phyloP scores from a whole-genome alignment of 92 coral and sea anemone genomes.

The Porites rus region DNA sequence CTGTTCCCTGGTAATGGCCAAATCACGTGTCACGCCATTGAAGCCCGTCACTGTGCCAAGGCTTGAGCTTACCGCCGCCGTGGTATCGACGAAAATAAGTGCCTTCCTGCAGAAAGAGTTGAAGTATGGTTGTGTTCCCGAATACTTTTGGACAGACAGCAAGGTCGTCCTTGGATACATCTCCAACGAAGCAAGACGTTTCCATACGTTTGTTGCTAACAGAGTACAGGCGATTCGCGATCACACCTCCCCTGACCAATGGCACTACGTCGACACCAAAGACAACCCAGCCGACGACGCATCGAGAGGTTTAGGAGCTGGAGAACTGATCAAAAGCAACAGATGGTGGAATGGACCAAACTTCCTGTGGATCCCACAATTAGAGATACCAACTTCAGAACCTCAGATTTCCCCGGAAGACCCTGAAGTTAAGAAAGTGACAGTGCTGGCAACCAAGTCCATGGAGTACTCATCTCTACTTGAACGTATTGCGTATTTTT shows the following conservation, averaged over 20 bases:
- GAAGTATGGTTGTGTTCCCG: not conserved
- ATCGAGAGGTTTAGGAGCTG: not conserved
- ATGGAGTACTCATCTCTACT: not conserved
- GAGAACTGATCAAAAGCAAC: not conserved
- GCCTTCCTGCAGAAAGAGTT: conserved; percentile 13
- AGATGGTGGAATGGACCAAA: conserved; percentile 22
- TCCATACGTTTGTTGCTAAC: conserved; percentile 15
- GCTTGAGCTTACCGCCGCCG: not conserved
- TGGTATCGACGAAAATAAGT: not conserved
- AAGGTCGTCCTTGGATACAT: not conserved
- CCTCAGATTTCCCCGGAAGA: not conserved
- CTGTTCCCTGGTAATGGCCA: conserved; percentile 10
- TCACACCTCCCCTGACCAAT: conserved; percentile 10
- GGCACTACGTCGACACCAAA: conserved; percentile 15
- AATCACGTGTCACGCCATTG: not conserved
- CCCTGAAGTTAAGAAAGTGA: conserved; percentile 23
- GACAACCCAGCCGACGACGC: conserved; percentile 7
- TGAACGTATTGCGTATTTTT: conserved; percentile 23
- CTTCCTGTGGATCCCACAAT: conserved; percentile 6
- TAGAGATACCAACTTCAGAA: not conserved
- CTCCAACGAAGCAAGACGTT: conserved; percentile 12
- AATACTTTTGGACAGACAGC: not conserved
- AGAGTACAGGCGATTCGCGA: conserved; percentile 22
- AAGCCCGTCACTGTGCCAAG: not conserved
- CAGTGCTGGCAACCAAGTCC: not conserved